Evolutionary conservation across 2,797 vertebrate genomes (phyloP).

Genomic region (Pangasius macronema): DNA sequence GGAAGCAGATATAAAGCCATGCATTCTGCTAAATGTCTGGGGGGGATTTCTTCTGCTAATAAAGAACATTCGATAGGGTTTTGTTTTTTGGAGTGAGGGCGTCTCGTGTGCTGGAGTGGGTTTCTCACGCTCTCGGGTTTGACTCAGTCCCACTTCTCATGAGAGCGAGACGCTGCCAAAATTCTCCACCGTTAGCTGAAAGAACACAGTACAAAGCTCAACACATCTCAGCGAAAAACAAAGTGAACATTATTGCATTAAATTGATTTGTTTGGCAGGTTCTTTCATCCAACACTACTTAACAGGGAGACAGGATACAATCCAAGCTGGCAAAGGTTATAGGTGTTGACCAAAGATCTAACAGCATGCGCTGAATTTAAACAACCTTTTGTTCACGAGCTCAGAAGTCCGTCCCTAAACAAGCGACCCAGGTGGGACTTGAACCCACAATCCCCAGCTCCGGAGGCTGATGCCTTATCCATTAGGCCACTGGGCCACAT

Average conservation of each 20-base stretch:
- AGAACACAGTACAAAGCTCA: background rate
- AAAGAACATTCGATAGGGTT: conserved; percentile 31
- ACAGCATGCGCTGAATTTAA: background rate
- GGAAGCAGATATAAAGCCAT: conserved; percentile 5
- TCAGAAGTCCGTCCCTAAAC: background rate
- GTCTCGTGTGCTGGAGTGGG: conserved; percentile 40
- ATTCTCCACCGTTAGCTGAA: conserved; percentile 17
- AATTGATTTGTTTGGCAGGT: background rate
- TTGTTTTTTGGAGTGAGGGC: conserved; percentile 35
- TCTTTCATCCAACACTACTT: background rate
- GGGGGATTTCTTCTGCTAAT: conserved; percentile 21
- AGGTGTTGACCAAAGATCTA: background rate
- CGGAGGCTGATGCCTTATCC: conserved; percentile 82
- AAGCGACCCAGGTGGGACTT: background rate
- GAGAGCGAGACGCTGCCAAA: conserved; percentile 39
- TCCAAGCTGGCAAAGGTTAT: background rate
- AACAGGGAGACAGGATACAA: background rate
- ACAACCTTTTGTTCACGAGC: background rate
- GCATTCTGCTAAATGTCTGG: background rate
- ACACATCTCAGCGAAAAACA: background rate
- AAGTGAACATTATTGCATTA: background rate
- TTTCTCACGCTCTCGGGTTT: conserved; percentile 61
- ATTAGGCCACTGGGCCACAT: conserved; percentile 75
- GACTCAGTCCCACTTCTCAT: conserved; percentile 41
- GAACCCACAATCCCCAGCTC: conserved; percentile 82